These are phyloP conservation scores for Myotis davidii DNA, from an alignment of 2,113 vertebrate genomes.

Conservation along the genomic window DNA sequence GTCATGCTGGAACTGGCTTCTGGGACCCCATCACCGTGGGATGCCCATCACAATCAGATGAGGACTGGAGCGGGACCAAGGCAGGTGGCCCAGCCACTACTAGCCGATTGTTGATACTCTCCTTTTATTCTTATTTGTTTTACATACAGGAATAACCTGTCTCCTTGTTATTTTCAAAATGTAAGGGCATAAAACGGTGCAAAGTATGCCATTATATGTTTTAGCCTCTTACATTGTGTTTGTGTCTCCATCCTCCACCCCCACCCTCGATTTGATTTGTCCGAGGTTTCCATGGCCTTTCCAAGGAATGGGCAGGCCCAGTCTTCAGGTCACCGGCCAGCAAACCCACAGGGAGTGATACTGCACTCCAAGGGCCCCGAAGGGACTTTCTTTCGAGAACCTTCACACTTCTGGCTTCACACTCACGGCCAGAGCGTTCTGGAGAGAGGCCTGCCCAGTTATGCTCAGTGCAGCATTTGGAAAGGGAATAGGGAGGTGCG, in stretches of 20 bases:
- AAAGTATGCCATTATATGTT: neutral
- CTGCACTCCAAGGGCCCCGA: neutral
- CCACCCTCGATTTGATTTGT: neutral
- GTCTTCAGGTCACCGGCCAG: neutral
- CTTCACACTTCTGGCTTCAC: neutral
- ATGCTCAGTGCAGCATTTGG: neutral
- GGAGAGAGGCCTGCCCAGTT: neutral
- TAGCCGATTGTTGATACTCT: neutral
- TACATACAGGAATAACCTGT: neutral
- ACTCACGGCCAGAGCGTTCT: neutral
- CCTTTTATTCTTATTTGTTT: neutral
- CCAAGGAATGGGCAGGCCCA: neutral
- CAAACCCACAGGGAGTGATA: neutral
- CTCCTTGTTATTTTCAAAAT: constrained; percentile 12
- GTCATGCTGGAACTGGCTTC: no score
- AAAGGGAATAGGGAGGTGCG: constrained; percentile 16
- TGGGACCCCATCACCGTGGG: neutral
- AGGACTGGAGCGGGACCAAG: neutral
- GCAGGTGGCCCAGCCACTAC: neutral
- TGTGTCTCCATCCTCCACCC: neutral
- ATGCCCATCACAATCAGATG: neutral
- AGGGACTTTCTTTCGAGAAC: constrained; percentile 22
- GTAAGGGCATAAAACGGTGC: neutral
- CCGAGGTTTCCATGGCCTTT: neutral
- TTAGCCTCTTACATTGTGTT: neutral